A percentile compares a stretch with the other conserved stretches of the same genome.
phyloP scores from a whole-genome alignment of 2,113 vertebrate species.

The Columba janthina region DNA sequence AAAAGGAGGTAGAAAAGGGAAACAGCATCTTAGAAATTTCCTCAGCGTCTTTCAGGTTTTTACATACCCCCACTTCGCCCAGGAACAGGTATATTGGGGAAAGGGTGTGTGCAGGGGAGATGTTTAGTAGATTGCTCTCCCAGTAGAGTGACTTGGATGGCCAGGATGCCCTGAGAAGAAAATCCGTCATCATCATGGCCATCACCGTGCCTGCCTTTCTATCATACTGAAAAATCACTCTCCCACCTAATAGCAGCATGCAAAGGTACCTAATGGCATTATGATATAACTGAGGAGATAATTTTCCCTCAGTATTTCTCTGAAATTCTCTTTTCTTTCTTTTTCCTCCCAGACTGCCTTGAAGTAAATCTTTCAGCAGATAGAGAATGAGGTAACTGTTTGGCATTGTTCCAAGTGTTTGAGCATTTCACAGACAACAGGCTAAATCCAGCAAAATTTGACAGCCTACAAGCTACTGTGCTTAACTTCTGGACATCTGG shows the following conservation, averaged over 20 bases:
- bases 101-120: neutral
- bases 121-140: neutral
- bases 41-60: neutral
- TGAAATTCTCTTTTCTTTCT: neutral
- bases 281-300: neutral
- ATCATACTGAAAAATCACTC: neutral
- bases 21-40: neutral
- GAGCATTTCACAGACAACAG: neutral
- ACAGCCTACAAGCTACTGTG: neutral
- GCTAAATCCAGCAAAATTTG: neutral
- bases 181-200: neutral
- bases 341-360: neutral
- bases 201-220: fast-evolving
- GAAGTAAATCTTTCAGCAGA: neutral
- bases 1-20: neutral
- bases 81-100: neutral
- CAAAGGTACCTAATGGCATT: neutral
- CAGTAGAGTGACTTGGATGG: neutral
- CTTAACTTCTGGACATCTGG: neutral
- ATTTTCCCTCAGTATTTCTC: neutral
- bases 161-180: neutral
- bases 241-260: neutral
- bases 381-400: neutral
- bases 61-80: fast-evolving
- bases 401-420: neutral